phyloP scores from a whole-genome alignment of 1,140 invertebrate species.

The Bicyclus anynana region DNA sequence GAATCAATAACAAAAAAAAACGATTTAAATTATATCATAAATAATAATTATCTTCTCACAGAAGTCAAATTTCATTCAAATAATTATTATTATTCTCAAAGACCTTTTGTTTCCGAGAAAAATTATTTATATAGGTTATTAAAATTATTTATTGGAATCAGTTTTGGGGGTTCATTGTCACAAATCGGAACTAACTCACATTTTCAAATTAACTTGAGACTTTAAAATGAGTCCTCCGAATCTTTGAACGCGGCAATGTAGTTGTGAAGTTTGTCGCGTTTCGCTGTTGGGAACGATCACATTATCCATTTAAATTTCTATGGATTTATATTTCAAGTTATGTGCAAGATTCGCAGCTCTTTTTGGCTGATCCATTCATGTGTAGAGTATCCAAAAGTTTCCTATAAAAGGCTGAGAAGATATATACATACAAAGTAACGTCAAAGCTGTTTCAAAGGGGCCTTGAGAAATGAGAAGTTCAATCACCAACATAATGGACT shows the following conservation, averaged over 20 bases:
- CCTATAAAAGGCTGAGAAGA: slow-evolving; percentile 27
- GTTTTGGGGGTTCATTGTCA: not conserved
- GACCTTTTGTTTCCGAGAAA: no score
- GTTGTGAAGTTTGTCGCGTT: slow-evolving; percentile 28
- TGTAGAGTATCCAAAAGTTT: slow-evolving; percentile 32
- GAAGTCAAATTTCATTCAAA: no score
- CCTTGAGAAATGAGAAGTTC: not conserved
- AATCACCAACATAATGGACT: no score
- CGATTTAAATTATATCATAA: no score
- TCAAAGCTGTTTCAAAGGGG: not conserved
- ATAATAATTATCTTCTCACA: no score
- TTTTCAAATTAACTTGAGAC: not conserved
- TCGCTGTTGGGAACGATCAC: slow-evolving; percentile 28
- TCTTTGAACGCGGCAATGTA: slow-evolving; percentile 25
- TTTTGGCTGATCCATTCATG: slow-evolving; percentile 43
- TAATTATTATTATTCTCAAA: no score
- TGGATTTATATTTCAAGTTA: slow-evolving; percentile 21
- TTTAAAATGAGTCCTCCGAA: slow-evolving; percentile 14
- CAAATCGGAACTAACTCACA: slow-evolving; percentile 5
- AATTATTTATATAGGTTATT: no score
- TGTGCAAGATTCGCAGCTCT: slow-evolving; percentile 37
- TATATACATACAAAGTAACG: not conserved
- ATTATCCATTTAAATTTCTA: slow-evolving; percentile 33
- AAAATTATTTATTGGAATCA: no score
- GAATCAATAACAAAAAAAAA: no score